A percentile compares a stretch with the other conserved stretches of the same genome.
phyloP scores from a whole-genome alignment of 2,888 invertebrate species.

The Plemyria rubiginata region DNA sequence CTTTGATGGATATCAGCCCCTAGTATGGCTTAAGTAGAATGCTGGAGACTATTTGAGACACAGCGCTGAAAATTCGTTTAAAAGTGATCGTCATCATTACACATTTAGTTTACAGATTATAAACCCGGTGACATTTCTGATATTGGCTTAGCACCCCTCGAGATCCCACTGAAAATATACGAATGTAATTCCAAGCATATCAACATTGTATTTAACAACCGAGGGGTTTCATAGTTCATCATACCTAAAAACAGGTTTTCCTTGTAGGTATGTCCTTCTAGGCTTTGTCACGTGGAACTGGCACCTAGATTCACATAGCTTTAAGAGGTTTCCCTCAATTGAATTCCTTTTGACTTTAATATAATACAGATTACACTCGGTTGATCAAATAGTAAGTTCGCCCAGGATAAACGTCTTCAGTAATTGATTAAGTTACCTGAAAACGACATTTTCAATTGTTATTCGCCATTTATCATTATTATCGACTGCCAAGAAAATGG shows the following conservation, averaged over 20 bases:
- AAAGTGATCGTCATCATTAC: not conserved
- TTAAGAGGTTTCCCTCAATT: too few relatives aligned
- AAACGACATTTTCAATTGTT: slow-evolving; percentile 23
- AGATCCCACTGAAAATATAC: not conserved
- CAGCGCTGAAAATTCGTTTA: not conserved
- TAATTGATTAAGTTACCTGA: slow-evolving; percentile 25
- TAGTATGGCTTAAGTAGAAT: too few relatives aligned
- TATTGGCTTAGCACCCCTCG: not conserved
- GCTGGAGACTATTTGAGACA: too few relatives aligned
- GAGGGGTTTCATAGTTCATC: too few relatives aligned
- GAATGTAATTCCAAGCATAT: not conserved
- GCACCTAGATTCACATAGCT: too few relatives aligned
- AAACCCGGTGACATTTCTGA: not conserved
- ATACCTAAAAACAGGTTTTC: too few relatives aligned
- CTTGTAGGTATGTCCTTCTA: too few relatives aligned
- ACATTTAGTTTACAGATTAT: not conserved
- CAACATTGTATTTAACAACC: too few relatives aligned
- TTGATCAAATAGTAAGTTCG: not conserved
- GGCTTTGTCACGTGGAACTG: too few relatives aligned
- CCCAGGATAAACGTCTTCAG: not conserved
- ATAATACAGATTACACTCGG: not conserved
- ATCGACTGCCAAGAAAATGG: slow-evolving; percentile 29
- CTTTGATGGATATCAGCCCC: too few relatives aligned
- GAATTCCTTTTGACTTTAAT: not conserved
- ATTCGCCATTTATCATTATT: slow-evolving; percentile 25